Evolutionary conservation across 2,113 vertebrate genomes (phyloP).

Genomic region (Amazona guildingii): DNA sequence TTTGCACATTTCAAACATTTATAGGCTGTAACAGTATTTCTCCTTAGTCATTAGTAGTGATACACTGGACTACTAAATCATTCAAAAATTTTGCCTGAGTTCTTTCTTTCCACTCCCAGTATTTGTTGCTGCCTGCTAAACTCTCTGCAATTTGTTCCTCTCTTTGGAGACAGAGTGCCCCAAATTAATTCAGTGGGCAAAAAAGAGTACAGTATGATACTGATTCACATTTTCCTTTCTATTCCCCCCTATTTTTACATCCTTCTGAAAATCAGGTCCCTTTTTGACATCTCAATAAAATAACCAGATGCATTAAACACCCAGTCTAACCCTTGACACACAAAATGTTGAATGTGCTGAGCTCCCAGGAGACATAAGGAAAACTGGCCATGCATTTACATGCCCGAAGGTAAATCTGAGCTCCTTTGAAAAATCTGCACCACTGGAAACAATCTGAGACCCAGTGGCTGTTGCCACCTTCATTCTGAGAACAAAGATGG

Average conservation of each 20-base stretch:
- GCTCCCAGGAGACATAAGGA: neutral
- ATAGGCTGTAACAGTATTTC: neutral
- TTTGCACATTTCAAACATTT: neutral
- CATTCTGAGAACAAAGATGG: neutral
- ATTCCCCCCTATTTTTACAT: neutral
- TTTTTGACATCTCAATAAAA: neutral
- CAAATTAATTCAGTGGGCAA: neutral
- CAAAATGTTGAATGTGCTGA: neutral
- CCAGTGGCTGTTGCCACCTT: neutral
- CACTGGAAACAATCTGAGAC: neutral
- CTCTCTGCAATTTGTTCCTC: neutral
- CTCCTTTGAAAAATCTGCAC: neutral
- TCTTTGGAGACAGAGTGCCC: neutral
- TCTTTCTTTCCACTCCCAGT: neutral
- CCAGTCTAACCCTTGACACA: neutral
- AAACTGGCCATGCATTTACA: neutral
- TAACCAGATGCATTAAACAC: neutral
- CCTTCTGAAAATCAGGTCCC: neutral
- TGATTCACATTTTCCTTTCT: neutral
- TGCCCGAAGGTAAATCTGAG: neutral
- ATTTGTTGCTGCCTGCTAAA: neutral
- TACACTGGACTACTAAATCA: neutral
- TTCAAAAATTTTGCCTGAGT: neutral
- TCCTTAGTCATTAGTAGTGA: neutral
- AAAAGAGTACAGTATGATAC: neutral